These are phyloP conservation scores for Tenthredo amoena DNA, from an alignment of 2,888 invertebrate species.

Conservation along the genomic window DNA sequence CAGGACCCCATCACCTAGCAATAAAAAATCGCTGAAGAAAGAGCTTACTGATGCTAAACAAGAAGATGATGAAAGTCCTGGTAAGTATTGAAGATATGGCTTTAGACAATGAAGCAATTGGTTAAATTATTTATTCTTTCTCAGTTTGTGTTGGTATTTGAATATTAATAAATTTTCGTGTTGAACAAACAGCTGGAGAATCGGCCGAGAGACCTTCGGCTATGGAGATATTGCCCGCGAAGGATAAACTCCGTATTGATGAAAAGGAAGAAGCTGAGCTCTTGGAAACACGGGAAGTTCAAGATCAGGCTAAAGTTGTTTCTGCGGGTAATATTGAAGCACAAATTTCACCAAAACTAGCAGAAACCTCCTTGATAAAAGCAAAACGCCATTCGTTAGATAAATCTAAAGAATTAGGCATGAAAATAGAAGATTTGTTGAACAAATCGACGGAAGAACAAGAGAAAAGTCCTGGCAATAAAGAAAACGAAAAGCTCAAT, in stretches of 20 bases:
- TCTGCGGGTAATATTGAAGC: not conserved
- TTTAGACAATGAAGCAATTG: not conserved
- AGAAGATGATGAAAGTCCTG: not conserved
- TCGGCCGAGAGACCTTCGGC: not conserved
- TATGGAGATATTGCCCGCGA: not conserved
- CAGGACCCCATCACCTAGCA: not conserved
- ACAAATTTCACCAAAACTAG: not conserved
- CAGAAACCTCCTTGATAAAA: not conserved
- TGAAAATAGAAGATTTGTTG: slow-evolving; percentile 51
- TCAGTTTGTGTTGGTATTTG: not conserved
- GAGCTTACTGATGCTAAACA: not conserved
- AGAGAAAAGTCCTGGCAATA: slow-evolving; percentile 55
- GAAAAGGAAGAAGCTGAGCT: not conserved
- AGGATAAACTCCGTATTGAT: not conserved
- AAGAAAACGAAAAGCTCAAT: slow-evolving; percentile 60
- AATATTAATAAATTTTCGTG: not conserved
- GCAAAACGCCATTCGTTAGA: slow-evolving; percentile 33
- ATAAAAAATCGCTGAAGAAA: slow-evolving; percentile 1
- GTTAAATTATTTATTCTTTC: not conserved
- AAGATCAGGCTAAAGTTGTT: not conserved
- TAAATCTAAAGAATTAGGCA: slow-evolving; percentile 49
- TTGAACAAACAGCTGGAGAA: not conserved
- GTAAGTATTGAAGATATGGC: not conserved
- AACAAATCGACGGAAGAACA: slow-evolving; percentile 52
- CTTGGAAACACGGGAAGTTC: not conserved